Evolutionary conservation across 1,140 invertebrate species (phyloP), one percentile per base, ranked within the genome.

Genomic region (Drosophila virilis): DNA sequence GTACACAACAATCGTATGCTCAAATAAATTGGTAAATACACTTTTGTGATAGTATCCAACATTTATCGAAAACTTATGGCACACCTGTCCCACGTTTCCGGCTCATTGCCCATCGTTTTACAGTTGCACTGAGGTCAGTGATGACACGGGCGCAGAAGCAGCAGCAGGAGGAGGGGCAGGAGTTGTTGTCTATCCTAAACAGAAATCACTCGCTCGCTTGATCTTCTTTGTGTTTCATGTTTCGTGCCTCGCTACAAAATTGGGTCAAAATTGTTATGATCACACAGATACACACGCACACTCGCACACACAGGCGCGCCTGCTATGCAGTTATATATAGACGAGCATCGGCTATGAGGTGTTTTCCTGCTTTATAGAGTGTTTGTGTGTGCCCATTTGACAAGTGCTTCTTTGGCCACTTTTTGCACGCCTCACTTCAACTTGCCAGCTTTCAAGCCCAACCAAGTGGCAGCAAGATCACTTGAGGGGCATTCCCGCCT

Each of bases 241-340:
- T 82, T 77, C 82, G 69, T 79, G 40, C 67, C 61, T 65, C 59
- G 68, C 66, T 57, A 62, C 54, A 68, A 83, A 90, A 90, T 90
- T 90, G 57, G 88, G 88, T 90, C 88, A 90, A 90, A 90, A 86
- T 90, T 90, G 86, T 90, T 90, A 90, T 90, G 86, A 90, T 90
- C 79, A 86, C 74, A 78, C 80, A 85, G 50, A 78, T 48, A 75
- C 70, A 69, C 46, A 52, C 33, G 45, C 48, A 59, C 37, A 64
- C 35, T 69, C 32, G 48, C 13, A 50, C 28, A 13, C 10, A 37
- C 28, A 61, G n/a, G 60, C 72, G 70, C 42, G 74, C 70, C 61
- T 80, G 82, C 81, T 75, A 78, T 86, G 81, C 81, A 85, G 82
- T 79, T 86, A 86, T 82, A 86, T 86, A 83, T 86, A 86, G 83